phyloP scores from a whole-genome alignment of 2,113 vertebrate genomes.

The Aythya baeri region DNA sequence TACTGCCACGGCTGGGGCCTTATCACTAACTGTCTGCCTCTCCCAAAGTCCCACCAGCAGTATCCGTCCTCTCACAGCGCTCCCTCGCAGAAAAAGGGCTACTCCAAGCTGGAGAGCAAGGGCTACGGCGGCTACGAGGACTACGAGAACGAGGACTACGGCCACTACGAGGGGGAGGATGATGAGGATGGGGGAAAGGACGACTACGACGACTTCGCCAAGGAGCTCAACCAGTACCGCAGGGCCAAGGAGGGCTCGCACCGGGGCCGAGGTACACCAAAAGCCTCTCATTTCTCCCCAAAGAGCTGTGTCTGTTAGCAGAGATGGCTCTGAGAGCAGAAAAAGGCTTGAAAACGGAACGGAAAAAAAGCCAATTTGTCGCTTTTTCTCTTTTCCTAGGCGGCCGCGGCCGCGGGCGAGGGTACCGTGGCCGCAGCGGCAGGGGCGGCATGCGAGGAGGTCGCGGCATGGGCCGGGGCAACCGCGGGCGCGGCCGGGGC shows the following conservation, averaged over 20 bases:
- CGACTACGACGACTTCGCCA: conserved; percentile 91
- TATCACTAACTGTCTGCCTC: no score
- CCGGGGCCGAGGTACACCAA: conserved; percentile 60
- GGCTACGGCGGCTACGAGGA: conserved; percentile 86
- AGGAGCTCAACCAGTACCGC: conserved; percentile 93
- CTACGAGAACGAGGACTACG: conserved; percentile 86
- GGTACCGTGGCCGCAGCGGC: conserved; percentile 85
- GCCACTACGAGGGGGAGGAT: conserved; percentile 85
- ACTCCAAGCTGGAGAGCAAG: conserved; percentile 92
- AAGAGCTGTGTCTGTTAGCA: no score
- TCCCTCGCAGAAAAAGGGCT: conserved; percentile 84
- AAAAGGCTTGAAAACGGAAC: no score
- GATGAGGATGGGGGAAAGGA: conserved; percentile 88
- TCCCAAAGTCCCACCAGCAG: conserved; percentile 77
- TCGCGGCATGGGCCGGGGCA: conserved; percentile 77
- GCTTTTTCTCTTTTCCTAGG: conserved; percentile 62
- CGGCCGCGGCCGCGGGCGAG: conserved; percentile 82
- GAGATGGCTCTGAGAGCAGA: not conserved
- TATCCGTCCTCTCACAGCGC: conserved; percentile 78
- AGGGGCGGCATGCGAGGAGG: conserved; percentile 83
- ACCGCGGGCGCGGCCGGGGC: conserved; percentile 74
- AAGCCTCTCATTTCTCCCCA: no score
- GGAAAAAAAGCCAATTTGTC: no score
- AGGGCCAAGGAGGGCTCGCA: conserved; percentile 88
- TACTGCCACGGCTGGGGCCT: no score